phyloP scores from a whole-genome alignment of 2,797 vertebrate genomes.

The Scolopax bukidnonensis region DNA sequence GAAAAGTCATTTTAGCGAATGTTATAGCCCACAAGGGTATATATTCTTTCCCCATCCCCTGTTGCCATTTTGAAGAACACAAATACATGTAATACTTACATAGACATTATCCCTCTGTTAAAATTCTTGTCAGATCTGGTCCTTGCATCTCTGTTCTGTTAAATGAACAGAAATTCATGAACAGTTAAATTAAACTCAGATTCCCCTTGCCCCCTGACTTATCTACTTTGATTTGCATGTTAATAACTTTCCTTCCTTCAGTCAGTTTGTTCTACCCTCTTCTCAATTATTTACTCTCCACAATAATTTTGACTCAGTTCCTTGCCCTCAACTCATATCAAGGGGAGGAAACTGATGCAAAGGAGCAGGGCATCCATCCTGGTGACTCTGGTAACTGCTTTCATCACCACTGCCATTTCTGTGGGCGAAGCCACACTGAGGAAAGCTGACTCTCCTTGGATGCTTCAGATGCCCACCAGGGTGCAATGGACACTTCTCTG shows the following conservation, averaged over 20 bases:
- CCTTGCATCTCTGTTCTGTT: neutral
- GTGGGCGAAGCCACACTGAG: neutral
- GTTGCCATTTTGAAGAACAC: neutral
- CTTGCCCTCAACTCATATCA: neutral
- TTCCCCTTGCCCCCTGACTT: neutral
- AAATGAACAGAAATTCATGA: too few species aligned
- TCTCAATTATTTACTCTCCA: neutral
- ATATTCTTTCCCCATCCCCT: neutral
- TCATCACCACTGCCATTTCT: neutral
- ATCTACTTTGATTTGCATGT: constrained; percentile 8
- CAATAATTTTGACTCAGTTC: constrained; percentile 8
- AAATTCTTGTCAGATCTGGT: constrained; percentile 17
- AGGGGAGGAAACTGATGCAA: neutral
- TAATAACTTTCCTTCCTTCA: neutral
- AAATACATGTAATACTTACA: neutral
- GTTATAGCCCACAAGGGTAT: neutral
- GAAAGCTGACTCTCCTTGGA: neutral
- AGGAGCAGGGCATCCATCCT: neutral
- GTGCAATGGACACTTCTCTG: neutral
- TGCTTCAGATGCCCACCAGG: neutral
- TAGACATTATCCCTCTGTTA: neutral
- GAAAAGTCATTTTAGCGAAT: neutral
- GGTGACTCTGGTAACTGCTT: neutral
- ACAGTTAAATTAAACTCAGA: neutral
- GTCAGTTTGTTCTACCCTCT: neutral